Base-by-base conservation (phyloP, 2,888 invertebrate species). In the Ctena decussata region DNA sequence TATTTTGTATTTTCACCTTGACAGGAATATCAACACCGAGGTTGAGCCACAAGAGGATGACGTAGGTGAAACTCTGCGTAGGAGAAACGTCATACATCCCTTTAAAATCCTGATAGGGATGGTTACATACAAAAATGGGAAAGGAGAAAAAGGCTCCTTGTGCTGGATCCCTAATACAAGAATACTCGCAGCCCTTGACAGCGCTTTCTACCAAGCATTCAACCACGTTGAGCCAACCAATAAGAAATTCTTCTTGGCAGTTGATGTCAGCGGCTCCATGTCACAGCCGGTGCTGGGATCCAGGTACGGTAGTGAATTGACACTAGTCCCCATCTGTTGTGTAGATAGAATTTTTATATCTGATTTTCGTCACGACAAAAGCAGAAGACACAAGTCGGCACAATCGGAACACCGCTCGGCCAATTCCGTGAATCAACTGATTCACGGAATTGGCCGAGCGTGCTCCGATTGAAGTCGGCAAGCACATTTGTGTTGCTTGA, bases 241-340 rank as follows among this genome's bases (percentile, higher is more conserved):
- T 15, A 96, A 96, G 87, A 96, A 96, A 73, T 97, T 96, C 90
- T 95, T 97, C 90, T 94, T 97, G 69, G 97, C 97, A 0, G 95
- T 97, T n/a, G 97, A 97, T 91, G 96, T 97, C 90, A 96, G 96
- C 77, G 96, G 96, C 35, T 93, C 94, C 24, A 96, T 96, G 95
- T 84, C 93, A 21, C 96, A 79, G 95, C 94, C 90, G 95, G 96
- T 90, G 92, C 70, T 86, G 46, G 92, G 92, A 30, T 91, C 91
- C 46, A 94, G 93, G 90, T 77, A 46, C 8, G 21, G 21, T 41
- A 11, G 41, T 41, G 15, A 41, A 41, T 41, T n/a, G n/a, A n/a
- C n/a, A n/a, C n/a, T n/a, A n/a, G n/a, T n/a, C n/a, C n/a, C n/a
- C n/a, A n/a, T n/a, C n/a, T n/a, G n/a, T n/a, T n/a, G n/a, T n/a